Percentiles rank a stretch among this genome's conserved stretches.
Conservation (phyloP, 2,888 invertebrate genomes). For the Oligia fasciuncula region DNA sequence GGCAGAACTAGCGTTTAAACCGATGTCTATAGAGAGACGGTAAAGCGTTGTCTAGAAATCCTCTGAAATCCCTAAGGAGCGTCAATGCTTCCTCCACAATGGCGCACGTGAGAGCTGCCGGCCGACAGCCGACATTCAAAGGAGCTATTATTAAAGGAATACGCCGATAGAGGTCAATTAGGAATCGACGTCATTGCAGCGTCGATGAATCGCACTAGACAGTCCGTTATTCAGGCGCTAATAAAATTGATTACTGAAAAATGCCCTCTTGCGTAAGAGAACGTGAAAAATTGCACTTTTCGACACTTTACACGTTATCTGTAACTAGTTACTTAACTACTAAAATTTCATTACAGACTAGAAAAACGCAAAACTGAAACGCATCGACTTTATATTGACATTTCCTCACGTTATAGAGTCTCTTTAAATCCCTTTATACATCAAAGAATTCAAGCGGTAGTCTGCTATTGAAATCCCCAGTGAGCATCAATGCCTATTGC, state of each 20-base stretch:
- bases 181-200: constrained; percentile 69
- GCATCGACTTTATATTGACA: constrained; percentile 77
- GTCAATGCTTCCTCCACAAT: constrained; percentile 80
- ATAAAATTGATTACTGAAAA: constrained; percentile 2
- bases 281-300: not conserved
- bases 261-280: not conserved
- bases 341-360: not conserved
- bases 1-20: constrained; percentile 70
- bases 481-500: constrained; percentile 89
- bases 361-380: constrained; percentile 54
- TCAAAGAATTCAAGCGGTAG: constrained; percentile 85
- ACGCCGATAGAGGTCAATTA: constrained; percentile 84
- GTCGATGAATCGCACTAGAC: constrained; percentile 60
- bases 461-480: constrained; percentile 87
- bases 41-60: constrained; percentile 80
- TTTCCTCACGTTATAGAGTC: constrained; percentile 78
- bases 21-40: constrained; percentile 71
- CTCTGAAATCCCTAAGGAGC: constrained; percentile 82
- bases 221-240: not conserved
- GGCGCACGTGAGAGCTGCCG: constrained; percentile 78
- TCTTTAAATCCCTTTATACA: constrained; percentile 85
- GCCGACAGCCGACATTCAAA: constrained; percentile 81
- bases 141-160: constrained; percentile 82
- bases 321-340: not conserved
- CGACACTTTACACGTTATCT: not conserved